phyloP scores from a whole-genome alignment of 2,797 vertebrate species.

The Sebastes glaucus region DNA sequence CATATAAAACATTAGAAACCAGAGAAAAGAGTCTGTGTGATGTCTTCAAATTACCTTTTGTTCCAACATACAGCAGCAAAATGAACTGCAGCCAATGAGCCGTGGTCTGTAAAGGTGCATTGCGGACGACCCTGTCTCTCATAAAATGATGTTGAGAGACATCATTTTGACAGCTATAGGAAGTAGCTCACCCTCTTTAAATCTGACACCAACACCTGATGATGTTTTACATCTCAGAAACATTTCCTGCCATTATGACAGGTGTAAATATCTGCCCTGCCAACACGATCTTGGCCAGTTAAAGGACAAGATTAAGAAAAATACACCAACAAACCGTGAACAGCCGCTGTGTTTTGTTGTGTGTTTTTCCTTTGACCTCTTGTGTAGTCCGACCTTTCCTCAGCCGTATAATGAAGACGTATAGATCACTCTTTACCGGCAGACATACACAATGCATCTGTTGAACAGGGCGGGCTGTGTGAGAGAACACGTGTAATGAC shows the following conservation, averaged over 20 bases:
- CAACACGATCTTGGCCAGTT: background rate
- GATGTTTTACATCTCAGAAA: background rate
- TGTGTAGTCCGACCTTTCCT: background rate
- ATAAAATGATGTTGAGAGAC: no score
- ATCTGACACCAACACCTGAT: background rate
- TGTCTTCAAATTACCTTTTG: no score
- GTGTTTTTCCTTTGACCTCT: background rate
- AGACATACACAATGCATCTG: background rate
- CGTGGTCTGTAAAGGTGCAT: no score
- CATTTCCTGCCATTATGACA: background rate
- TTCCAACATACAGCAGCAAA: no score
- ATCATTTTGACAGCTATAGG: background rate
- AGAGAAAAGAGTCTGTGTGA: fast-evolving
- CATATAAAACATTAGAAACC: no score
- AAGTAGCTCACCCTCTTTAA: background rate
- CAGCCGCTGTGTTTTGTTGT: background rate
- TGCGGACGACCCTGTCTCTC: no score
- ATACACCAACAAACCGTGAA: background rate
- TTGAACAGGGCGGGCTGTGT: background rate
- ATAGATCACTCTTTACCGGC: background rate
- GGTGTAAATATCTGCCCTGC: background rate
- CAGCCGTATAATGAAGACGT: background rate
- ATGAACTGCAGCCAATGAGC: no score
- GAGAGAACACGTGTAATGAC: constrained; percentile 39
- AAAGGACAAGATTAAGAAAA: background rate